Base-by-base conservation (phyloP, 2,113 vertebrate genomes). In the Pycnonotus jocosus region DNA sequence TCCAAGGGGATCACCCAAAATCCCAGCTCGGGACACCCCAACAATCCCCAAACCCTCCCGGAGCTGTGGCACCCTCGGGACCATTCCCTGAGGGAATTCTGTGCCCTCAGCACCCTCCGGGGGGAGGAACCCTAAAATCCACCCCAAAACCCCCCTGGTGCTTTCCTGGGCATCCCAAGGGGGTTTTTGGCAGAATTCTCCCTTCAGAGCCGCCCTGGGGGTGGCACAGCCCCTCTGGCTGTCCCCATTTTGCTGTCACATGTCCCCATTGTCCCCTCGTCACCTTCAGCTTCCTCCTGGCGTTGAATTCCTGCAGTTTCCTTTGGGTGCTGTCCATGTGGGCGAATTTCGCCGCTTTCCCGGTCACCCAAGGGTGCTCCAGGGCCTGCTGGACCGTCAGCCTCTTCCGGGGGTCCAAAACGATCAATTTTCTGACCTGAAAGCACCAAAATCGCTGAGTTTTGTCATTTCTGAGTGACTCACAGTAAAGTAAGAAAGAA, bases 251-350 rank as follows among this genome's bases (percentile, higher is more conserved):
- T 2, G 48, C 81, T 57, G 60, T 57, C 2, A 2, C 9, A 25
- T 4, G 13, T 54, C 20, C 30, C 60, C 2, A 6, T 0, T 0
- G 15, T 33, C 31, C 8, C 11, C 53, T 12, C 18, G 7, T 23
- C 38, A 98, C 99, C 98, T 99, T 99, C 6, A 99, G 98, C 19
- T 99, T 99, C 86, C 98, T 97, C 13, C 98, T 96, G 47, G 98
- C 98, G 1, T 99, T 99, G 50, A 99, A 99, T 86, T 99, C 99
- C 96, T 98, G 98, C 31, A 99, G 96, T 42, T 99, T 99, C 90
- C 98, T 98, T 96, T 99, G 98, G 0, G 99, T 98, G 37, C 98
- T 98, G 95, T 99, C 99, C 99, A 99, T 99, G 97, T 99, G 99
- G 10, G 98, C 99, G 84, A 99, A 98, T 20, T 99, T 99, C 1